Percentiles rank a stretch among this genome's conserved stretches.
These are phyloP conservation scores for Ictidomys tridecemlineatus DNA, from an alignment of 2,113 vertebrate species.

Conservation along the genomic window DNA sequence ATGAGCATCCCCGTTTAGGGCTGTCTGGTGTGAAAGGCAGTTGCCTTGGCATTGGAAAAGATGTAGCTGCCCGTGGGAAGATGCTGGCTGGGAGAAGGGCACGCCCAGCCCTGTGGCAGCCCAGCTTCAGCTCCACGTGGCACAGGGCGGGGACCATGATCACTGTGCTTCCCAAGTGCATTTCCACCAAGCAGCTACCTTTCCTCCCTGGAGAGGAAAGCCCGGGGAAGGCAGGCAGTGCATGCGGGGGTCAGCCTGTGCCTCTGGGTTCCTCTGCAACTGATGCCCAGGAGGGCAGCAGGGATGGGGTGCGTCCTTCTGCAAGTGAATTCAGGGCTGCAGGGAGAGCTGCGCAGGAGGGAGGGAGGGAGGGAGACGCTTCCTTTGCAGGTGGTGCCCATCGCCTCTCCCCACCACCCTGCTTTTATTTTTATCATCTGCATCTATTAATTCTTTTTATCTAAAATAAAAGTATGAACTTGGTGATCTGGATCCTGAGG, in stretches of 20 bases:
- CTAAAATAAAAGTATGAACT: constrained; percentile 32
- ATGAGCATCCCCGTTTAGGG: not conserved
- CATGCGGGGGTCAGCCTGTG: not conserved
- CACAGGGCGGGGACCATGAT: no score
- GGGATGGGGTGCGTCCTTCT: no score
- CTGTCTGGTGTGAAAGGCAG: rapidly evolving
- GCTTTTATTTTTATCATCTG: not conserved
- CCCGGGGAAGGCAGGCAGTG: not conserved
- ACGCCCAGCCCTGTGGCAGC: not conserved
- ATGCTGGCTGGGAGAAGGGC: not conserved
- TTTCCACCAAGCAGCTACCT: not conserved
- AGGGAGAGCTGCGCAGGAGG: no score
- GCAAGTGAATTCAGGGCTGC: no score
- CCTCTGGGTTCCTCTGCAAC: not conserved
- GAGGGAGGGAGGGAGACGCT: not conserved
- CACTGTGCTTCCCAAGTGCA: not conserved
- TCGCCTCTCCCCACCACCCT: not conserved
- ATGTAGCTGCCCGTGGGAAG: not conserved
- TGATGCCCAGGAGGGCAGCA: not conserved
- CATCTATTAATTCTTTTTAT: not conserved
- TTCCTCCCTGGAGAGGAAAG: not conserved
- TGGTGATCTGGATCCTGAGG: constrained; percentile 39
- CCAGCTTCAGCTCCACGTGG: not conserved
- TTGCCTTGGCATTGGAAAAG: not conserved
- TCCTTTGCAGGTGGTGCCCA: not conserved